phyloP scores from a whole-genome alignment of 2,888 invertebrate genomes.

The Steinernema carpocapsae region DNA sequence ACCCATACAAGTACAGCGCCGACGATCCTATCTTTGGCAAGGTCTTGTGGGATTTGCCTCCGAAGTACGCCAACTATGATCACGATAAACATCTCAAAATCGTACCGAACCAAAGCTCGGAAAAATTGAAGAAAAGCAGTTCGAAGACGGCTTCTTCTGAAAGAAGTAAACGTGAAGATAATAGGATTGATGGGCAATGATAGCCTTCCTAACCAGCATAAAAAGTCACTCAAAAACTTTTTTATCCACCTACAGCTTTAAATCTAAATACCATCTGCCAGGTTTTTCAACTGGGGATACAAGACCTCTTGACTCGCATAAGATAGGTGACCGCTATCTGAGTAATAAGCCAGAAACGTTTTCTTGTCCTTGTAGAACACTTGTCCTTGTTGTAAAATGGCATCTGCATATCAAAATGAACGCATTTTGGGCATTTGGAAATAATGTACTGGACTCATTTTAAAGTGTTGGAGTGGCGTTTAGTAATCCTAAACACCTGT shows the following conservation, averaged over 20 bases:
- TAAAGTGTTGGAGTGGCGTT: not conserved
- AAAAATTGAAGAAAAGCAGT: no score
- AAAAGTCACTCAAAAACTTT: not conserved
- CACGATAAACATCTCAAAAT: no score
- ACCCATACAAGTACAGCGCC: no score
- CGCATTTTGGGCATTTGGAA: not conserved
- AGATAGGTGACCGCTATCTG: constrained; percentile 2
- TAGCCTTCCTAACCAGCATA: no score
- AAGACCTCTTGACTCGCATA: not conserved
- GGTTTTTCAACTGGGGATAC: not conserved
- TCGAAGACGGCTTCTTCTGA: no score
- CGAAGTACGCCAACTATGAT: no score
- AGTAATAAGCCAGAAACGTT: not conserved
- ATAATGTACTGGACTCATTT: not conserved
- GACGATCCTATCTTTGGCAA: no score
- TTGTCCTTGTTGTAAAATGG: not conserved
- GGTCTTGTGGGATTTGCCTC: no score
- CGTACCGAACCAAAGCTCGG: no score
- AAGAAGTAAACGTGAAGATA: no score
- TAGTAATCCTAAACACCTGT: not conserved
- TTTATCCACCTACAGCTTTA: not conserved
- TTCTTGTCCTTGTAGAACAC: not conserved
- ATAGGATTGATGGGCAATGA: no score
- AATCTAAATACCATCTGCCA: not conserved
- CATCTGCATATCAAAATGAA: constrained; percentile 16